These are phyloP conservation scores for Corythoichthys intestinalis DNA, from an alignment of 2,113 vertebrate species.

Conservation along the genomic window DNA sequence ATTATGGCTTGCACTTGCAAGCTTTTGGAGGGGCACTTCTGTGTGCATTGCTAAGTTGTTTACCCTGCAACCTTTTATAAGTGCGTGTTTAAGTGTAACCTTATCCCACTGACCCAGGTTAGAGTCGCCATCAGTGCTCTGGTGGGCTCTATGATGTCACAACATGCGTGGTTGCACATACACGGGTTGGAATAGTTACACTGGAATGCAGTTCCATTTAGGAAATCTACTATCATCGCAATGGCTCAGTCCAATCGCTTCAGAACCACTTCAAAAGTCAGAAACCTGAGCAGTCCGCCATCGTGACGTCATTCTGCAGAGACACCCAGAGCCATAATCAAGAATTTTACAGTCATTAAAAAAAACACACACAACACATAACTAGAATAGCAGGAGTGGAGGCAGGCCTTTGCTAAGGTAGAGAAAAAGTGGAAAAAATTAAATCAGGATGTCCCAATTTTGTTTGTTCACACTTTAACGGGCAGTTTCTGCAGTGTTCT, in stretches of 20 bases:
- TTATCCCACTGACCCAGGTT: constrained; percentile 46
- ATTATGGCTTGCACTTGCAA: no score
- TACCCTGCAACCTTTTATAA: no score
- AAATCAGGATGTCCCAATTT: not conserved
- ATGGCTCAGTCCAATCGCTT: constrained; percentile 17
- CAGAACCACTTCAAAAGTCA: not conserved
- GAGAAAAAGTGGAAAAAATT: not conserved
- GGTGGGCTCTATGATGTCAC: constrained; percentile 42
- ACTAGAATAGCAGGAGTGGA: not conserved
- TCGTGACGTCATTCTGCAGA: constrained; percentile 34
- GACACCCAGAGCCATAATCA: constrained; percentile 3
- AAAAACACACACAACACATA: no score
- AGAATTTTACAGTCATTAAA: not conserved
- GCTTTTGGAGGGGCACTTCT: no score
- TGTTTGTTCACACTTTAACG: not conserved
- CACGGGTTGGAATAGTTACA: constrained; percentile 18
- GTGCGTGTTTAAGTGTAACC: constrained; percentile 27
- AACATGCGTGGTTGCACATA: constrained; percentile 12
- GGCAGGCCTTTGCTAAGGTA: not conserved
- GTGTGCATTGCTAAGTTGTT: no score
- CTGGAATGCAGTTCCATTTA: constrained; percentile 22
- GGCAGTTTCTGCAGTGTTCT: no score
- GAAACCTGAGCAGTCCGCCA: constrained; percentile 24
- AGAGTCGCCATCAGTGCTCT: constrained; percentile 18
- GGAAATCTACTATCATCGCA: constrained; percentile 25